phyloP scores from a whole-genome alignment of 2,113 vertebrate species.

The Seriola quinqueradiata region DNA sequence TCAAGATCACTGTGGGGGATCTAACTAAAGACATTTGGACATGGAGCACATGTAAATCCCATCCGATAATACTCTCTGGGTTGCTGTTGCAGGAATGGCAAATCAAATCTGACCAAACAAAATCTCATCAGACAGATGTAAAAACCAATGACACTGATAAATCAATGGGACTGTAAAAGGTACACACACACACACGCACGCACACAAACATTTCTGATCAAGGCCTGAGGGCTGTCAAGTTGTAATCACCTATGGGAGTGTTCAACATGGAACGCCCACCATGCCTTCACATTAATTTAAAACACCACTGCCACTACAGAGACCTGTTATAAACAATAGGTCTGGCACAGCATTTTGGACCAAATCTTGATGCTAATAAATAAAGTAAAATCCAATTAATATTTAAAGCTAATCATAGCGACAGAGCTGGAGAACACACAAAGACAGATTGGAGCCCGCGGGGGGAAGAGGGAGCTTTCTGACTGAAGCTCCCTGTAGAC shows the following conservation, averaged over 20 bases:
- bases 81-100: slow-evolving; percentile 47
- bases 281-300: slow-evolving; percentile 46
- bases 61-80: slow-evolving; percentile 56
- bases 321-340: slow-evolving; percentile 48
- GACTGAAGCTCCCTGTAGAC: slow-evolving; percentile 71
- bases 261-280: slow-evolving; percentile 47
- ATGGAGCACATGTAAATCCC: slow-evolving; percentile 66
- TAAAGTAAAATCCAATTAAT: slow-evolving; percentile 84
- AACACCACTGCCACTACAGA: slow-evolving; percentile 33
- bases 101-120: slow-evolving; percentile 59
- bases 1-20: slow-evolving; percentile 65
- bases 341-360: slow-evolving; percentile 57
- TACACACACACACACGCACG: background rate
- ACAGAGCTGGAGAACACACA: slow-evolving; percentile 80
- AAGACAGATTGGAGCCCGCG: slow-evolving; percentile 81
- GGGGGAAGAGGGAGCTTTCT: slow-evolving; percentile 66
- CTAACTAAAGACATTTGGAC: slow-evolving; percentile 63
- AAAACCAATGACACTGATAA: slow-evolving; percentile 57
- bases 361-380: slow-evolving; percentile 78
- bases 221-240: slow-evolving; percentile 50
- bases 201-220: slow-evolving; percentile 45
- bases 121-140: slow-evolving; percentile 70
- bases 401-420: slow-evolving; percentile 80
- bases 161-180: slow-evolving; percentile 49
- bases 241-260: slow-evolving; percentile 60